Evolutionary conservation across 1,140 invertebrate species (phyloP).

Genomic region (Drosophila obscura): DNA sequence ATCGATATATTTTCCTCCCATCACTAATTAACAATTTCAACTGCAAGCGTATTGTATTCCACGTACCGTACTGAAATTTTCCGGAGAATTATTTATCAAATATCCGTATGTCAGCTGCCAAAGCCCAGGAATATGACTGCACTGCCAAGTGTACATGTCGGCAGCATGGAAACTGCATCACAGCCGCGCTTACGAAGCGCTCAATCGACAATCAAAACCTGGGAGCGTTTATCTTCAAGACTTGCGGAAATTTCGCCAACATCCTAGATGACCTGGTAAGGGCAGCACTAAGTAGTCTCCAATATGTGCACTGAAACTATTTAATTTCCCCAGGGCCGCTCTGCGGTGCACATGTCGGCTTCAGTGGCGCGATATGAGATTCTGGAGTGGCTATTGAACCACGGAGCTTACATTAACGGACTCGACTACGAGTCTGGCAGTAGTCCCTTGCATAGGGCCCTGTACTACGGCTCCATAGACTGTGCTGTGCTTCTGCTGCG

Average conservation of each 20-base stretch:
- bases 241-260: slow-evolving; percentile 85
- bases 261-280: slow-evolving; percentile 82
- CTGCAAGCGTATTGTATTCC: slow-evolving; percentile 25
- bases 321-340: slow-evolving; percentile 84
- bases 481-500: slow-evolving; percentile 86
- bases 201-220: slow-evolving; percentile 84
- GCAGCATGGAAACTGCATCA: slow-evolving; percentile 86
- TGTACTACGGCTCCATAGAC: slow-evolving; percentile 89
- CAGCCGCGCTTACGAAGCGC: slow-evolving; percentile 85
- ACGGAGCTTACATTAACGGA: slow-evolving; percentile 85
- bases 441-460: slow-evolving; percentile 88
- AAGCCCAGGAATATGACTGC: slow-evolving; percentile 82
- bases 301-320: no score
- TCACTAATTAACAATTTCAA: slow-evolving; percentile 24
- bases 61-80: slow-evolving; percentile 45
- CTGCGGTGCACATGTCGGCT: slow-evolving; percentile 88
- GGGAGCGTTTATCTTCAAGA: slow-evolving; percentile 84
- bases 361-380: slow-evolving; percentile 86
- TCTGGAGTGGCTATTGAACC: slow-evolving; percentile 87
- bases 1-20: no score
- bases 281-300: background rate
- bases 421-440: slow-evolving; percentile 88
- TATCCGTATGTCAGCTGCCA: slow-evolving; percentile 59
- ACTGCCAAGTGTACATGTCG: slow-evolving; percentile 85
- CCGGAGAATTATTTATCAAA: slow-evolving; percentile 23